These are phyloP conservation scores for Nomada fucata DNA, from an alignment of 2,888 invertebrate genomes.

Conservation along the genomic window DNA sequence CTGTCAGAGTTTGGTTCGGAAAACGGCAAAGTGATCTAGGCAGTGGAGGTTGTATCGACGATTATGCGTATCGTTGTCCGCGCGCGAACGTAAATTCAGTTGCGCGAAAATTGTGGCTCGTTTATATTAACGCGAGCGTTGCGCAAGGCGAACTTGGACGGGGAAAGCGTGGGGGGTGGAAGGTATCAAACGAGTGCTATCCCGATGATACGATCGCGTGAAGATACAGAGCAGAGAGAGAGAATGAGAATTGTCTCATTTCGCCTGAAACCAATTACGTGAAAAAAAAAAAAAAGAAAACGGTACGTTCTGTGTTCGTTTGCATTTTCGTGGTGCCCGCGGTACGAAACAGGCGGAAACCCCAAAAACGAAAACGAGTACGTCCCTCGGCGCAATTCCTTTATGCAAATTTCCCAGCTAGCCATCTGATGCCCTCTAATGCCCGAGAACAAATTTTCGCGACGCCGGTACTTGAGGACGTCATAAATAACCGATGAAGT, in stretches of 20 bases:
- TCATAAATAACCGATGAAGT: not conserved
- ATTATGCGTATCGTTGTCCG: not conserved
- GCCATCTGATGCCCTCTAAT: constrained; percentile 26
- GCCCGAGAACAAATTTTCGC: constrained; percentile 28
- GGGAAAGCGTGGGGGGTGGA: no score
- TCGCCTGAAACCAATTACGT: constrained; percentile 47
- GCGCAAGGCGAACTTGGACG: not conserved
- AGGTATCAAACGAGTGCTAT: not conserved
- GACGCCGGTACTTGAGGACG: constrained; percentile 19
- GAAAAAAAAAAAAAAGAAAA: constrained; percentile 10
- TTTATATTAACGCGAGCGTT: not conserved
- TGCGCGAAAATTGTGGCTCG: not conserved
- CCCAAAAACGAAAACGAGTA: constrained; percentile 51
- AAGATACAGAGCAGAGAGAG: constrained; percentile 4
- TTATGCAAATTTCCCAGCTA: constrained; percentile 61
- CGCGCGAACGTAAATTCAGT: not conserved
- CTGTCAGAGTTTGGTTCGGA: constrained; percentile 1
- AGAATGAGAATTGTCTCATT: constrained; percentile 49
- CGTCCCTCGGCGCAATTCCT: constrained; percentile 39
- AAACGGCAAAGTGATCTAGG: constrained; percentile 2
- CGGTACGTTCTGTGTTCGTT: constrained; percentile 35
- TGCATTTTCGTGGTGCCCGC: constrained; percentile 32
- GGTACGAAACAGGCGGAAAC: constrained; percentile 37
- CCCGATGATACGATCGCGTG: constrained; percentile 17
- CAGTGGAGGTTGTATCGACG: not conserved